Evolutionary conservation across 2,113 vertebrate species (phyloP).

Genomic region (Arvicanthis niloticus): DNA sequence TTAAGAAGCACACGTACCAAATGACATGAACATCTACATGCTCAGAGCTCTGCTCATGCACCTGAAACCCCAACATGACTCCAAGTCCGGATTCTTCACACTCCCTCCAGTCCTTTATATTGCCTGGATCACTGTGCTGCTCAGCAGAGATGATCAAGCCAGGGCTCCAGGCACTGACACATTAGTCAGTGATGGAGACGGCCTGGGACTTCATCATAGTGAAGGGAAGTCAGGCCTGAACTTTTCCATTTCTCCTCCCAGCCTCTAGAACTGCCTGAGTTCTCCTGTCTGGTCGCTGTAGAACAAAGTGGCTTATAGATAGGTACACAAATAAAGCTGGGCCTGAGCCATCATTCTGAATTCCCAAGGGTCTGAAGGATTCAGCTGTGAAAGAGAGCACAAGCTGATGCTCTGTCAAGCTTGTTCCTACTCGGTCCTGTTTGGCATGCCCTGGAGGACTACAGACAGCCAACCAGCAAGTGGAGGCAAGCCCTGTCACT

Average conservation of each 20-base stretch:
- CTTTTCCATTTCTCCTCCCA: neutral
- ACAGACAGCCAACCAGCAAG: neutral
- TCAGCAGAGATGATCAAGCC: neutral
- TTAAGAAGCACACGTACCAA: neutral
- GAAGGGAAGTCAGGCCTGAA: neutral
- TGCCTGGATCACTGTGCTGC: accelerated
- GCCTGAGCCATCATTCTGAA: neutral
- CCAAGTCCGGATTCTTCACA: neutral
- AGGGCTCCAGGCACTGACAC: neutral
- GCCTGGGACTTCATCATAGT: neutral
- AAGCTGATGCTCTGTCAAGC: slow-evolving; percentile 42
- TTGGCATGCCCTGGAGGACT: neutral
- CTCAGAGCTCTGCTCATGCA: neutral
- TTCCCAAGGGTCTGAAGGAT: slow-evolving; percentile 21
- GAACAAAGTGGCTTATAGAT: neutral
- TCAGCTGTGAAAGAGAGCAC: slow-evolving; percentile 27
- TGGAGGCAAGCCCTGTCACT: neutral
- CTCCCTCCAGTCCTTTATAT: neutral
- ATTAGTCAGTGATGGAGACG: neutral
- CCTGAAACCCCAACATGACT: neutral
- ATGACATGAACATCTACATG: neutral
- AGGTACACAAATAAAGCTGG: slow-evolving; percentile 39
- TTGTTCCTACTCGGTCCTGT: neutral
- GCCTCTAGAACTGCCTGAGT: neutral
- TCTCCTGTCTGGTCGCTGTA: neutral